Evolutionary conservation across 2,797 vertebrate species (phyloP).

Genomic region (Loris lydekkerianus): DNA sequence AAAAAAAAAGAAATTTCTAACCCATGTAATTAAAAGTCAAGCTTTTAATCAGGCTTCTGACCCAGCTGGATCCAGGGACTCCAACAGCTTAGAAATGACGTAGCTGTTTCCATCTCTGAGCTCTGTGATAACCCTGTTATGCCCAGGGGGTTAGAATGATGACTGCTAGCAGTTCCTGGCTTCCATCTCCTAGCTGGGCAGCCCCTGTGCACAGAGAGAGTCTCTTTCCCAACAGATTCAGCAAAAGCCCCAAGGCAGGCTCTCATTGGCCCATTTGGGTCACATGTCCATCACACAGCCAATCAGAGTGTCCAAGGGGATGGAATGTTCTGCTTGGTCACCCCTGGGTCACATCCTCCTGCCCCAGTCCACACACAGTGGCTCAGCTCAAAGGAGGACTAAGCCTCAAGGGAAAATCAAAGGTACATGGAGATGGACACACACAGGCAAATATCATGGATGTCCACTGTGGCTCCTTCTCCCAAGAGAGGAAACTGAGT

Average conservation of each 20-base stretch:
- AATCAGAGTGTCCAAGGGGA: not conserved
- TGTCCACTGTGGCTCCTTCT: not conserved
- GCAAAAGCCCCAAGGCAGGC: not conserved
- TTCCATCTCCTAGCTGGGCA: no score
- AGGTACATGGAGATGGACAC: not conserved
- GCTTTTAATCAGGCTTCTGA: no score
- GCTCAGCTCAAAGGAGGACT: not conserved
- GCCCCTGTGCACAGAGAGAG: accelerated
- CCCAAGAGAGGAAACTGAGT: not conserved
- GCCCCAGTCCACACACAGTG: accelerated
- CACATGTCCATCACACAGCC: not conserved
- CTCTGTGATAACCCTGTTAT: not conserved
- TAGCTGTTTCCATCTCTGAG: no score
- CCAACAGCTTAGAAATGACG: no score
- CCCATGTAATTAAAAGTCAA: no score
- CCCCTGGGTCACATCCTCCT: not conserved
- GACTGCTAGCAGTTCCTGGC: not conserved
- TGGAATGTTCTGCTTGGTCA: accelerated
- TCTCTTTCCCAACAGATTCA: not conserved
- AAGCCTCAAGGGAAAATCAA: not conserved
- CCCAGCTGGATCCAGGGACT: no score
- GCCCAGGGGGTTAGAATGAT: accelerated
- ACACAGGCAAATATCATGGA: accelerated
- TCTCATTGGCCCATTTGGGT: not conserved
- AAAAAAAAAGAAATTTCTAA: no score